Evolutionary conservation across 2,888 invertebrate genomes (phyloP), one percentile per base, ranked within the genome.

Genomic region (Spodoptera exigua): DNA sequence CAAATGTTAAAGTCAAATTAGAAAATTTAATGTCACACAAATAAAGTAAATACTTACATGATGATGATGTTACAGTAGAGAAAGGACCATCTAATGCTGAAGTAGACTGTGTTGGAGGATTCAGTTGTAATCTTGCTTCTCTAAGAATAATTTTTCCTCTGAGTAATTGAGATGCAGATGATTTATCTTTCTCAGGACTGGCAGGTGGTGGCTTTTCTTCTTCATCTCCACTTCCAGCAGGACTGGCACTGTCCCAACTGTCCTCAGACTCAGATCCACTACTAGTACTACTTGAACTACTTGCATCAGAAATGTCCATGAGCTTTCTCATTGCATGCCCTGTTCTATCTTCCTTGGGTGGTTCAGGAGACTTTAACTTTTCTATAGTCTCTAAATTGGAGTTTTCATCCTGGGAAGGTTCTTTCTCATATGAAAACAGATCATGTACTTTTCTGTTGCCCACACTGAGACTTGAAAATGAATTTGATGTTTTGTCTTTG

Each of bases 91-190:
- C 96, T 46, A 95, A 83, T 12, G 95, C 95, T 44, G 90, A 84
- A 34, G 89, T 81, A 69, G 93, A 82, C 77, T 89, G 85, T 72
- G 89, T 76, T 10, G 90, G 87, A 51, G 92, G 89, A 79, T 95
- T 95, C 59, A 96, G 85, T 76, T 96, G 96, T 59, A 96, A 88
- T 74, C 96, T 94, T 10, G 96, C 96, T 85, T 96, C 96, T 63
- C 96, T 93, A 51, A 96, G 94, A 58, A 97, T 96, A 18, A 96
- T 96, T 86, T 96, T 96, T 11, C 96, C 96, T 76, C 96, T 95
- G 27, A 94, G 88, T 41, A 95, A 82, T 71, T 95, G 95, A 40
- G 94, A 94, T 59, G 92, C 86, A 59, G 88, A 83, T 14, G 89
- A 79, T 62, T 93, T 93, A 46, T 93, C 94, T 74, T 91, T 91